Conservation (phyloP, 2,888 invertebrate genomes). For the Machimus rusticus region DNA sequence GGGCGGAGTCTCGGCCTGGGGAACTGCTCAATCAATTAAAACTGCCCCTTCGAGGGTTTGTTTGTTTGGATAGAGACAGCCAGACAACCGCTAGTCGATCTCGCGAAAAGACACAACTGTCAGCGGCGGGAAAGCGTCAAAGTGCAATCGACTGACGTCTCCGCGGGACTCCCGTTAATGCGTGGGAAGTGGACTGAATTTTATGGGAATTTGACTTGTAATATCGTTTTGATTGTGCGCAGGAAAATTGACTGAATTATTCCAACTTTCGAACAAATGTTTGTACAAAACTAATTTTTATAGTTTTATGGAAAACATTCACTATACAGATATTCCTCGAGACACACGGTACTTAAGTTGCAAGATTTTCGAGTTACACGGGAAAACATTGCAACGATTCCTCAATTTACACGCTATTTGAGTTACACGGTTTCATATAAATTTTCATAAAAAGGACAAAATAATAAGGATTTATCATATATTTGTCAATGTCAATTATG, state of each 20-base stretch:
- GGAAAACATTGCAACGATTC: no score
- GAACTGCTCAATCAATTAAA: neutral
- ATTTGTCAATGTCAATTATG: no score
- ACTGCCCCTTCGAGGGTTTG: neutral
- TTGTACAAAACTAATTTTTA: no score
- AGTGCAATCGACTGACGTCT: neutral
- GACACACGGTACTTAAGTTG: no score
- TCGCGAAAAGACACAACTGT: neutral
- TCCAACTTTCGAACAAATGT: neutral
- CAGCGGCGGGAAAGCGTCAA: neutral
- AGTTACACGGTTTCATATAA: no score
- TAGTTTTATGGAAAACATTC: no score
- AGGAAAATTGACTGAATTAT: neutral
- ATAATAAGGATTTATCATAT: no score
- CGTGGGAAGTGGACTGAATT: slow-evolving; percentile 5
- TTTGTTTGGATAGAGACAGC: slow-evolving; percentile 32
- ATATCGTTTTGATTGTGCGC: neutral
- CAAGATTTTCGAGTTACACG: no score
- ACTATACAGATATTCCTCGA: no score
- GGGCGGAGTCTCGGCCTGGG: neutral
- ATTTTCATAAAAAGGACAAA: no score
- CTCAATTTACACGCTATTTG: no score
- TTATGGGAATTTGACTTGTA: neutral
- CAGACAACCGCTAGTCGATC: neutral
- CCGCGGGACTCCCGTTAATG: neutral